These are phyloP conservation scores for Actenoides lindsayi DNA, from an alignment of 2,113 vertebrate genomes.

Conservation along the genomic window DNA sequence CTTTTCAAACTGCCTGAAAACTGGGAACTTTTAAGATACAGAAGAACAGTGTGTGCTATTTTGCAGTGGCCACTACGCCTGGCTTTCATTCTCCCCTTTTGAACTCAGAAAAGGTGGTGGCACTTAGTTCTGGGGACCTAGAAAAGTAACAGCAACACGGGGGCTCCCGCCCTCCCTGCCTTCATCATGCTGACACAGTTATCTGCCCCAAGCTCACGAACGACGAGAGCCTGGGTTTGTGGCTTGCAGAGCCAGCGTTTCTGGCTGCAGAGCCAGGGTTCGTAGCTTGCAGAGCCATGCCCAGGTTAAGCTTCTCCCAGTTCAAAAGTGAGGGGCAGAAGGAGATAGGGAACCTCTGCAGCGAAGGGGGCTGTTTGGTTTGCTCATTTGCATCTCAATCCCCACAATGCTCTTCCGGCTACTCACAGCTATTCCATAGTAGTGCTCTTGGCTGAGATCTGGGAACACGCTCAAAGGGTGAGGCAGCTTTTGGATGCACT, in stretches of 20 bases:
- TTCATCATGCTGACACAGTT: not conserved
- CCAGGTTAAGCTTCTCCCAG: slow-evolving; percentile 10
- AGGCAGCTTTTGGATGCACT: slow-evolving; percentile 73
- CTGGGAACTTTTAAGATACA: not conserved
- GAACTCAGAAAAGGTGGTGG: not conserved
- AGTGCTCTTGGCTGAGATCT: slow-evolving; percentile 71
- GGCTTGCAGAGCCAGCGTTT: not conserved
- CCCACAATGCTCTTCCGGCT: slow-evolving; percentile 73
- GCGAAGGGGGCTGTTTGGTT: slow-evolving; percentile 41
- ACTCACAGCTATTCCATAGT: slow-evolving; percentile 72
- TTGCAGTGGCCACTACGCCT: not conserved
- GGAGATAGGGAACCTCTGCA: slow-evolving; percentile 55
- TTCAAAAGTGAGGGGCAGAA: slow-evolving; percentile 49
- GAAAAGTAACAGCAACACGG: not conserved
- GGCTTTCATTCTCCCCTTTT: not conserved
- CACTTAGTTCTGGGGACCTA: not conserved
- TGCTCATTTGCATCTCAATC: slow-evolving; percentile 73
- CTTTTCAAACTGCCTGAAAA: slow-evolving; percentile 44
- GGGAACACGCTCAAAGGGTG: slow-evolving; percentile 72
- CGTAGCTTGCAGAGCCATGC: not conserved
- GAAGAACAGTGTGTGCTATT: not conserved
- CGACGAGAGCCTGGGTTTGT: not conserved
- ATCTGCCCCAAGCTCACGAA: not conserved
- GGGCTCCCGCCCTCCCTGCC: not conserved
- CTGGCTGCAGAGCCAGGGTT: not conserved